Evolutionary conservation across 2,888 invertebrate species (phyloP).

Genomic region (Smittia sp.): DNA sequence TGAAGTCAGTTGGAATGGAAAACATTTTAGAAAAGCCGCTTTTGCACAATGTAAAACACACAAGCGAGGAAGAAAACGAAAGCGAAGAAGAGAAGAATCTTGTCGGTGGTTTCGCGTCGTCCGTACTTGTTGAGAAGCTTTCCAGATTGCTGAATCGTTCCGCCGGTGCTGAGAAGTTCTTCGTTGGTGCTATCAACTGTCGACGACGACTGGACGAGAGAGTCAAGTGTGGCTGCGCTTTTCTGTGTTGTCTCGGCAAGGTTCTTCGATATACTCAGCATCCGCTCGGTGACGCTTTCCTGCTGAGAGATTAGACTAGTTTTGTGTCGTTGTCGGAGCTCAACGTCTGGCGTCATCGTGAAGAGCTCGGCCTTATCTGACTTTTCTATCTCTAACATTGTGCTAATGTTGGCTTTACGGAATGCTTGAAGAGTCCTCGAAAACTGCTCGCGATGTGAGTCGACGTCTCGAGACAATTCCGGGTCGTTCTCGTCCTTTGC

Average conservation of each 20-base stretch:
- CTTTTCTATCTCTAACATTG: conserved; percentile 76
- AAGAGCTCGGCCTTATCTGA: conserved; percentile 70
- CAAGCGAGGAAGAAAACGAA: conserved; percentile 86
- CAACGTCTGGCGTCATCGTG: conserved; percentile 55
- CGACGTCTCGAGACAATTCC: conserved; percentile 63
- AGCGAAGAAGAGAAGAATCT: conserved; percentile 82
- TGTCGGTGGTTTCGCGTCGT: conserved; percentile 91
- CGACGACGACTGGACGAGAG: conserved; percentile 67
- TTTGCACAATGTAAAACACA: conserved; percentile 89
- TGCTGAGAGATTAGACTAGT: conserved; percentile 54
- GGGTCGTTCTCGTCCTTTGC: conserved; percentile 65
- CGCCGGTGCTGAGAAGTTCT: conserved; percentile 81
- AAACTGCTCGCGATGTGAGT: conserved; percentile 67
- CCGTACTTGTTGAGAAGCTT: conserved; percentile 92
- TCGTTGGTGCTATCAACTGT: conserved; percentile 72
- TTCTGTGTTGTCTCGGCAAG: conserved; percentile 83
- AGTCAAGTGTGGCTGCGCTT: conserved; percentile 81
- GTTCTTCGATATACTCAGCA: conserved; percentile 79
- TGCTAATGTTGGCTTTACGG: conserved; percentile 74
- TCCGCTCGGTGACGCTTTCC: conserved; percentile 75
- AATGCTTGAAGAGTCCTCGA: conserved; percentile 70
- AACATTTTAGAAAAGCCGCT: conserved; percentile 68
- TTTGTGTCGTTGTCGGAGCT: conserved; percentile 60
- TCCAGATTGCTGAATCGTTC: conserved; percentile 83
- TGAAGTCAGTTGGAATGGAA: not conserved